Evolutionary conservation across 2,797 vertebrate genomes (phyloP).

Genomic region (Hipposideros larvatus): DNA sequence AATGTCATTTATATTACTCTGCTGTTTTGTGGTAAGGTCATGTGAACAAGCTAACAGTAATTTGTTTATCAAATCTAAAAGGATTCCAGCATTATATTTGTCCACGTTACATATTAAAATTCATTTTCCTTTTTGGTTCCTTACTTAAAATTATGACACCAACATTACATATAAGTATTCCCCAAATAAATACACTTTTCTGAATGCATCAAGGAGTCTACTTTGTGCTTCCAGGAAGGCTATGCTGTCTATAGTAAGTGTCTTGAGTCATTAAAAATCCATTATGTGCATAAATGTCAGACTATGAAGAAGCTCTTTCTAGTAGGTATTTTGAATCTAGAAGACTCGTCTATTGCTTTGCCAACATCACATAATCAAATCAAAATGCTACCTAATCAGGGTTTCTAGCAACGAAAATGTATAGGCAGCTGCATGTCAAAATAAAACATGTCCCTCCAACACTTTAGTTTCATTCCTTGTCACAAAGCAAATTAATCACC

Average conservation of each 20-base stretch:
- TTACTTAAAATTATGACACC: constrained; percentile 37
- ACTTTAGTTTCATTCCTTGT: background rate
- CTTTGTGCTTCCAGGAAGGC: background rate
- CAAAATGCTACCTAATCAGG: background rate
- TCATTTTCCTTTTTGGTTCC: background rate
- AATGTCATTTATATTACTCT: constrained; percentile 42
- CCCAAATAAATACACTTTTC: background rate
- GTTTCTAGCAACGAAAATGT: background rate
- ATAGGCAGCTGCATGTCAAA: background rate
- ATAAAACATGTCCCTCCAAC: background rate
- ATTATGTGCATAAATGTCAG: background rate
- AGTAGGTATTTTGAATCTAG: background rate
- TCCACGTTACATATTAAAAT: constrained; percentile 37
- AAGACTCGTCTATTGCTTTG: background rate
- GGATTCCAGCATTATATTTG: background rate
- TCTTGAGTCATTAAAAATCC: constrained; percentile 49
- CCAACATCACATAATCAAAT: background rate
- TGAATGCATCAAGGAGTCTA: background rate
- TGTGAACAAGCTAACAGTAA: background rate
- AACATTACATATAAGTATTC: background rate
- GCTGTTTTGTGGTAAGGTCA: constrained; percentile 20
- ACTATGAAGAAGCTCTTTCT: background rate
- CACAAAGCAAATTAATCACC: background rate
- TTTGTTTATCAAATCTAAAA: constrained; percentile 53
- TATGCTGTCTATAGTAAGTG: background rate